These are phyloP conservation scores for Coendou prehensilis DNA, from an alignment of 2,797 vertebrate species.

Conservation along the genomic window DNA sequence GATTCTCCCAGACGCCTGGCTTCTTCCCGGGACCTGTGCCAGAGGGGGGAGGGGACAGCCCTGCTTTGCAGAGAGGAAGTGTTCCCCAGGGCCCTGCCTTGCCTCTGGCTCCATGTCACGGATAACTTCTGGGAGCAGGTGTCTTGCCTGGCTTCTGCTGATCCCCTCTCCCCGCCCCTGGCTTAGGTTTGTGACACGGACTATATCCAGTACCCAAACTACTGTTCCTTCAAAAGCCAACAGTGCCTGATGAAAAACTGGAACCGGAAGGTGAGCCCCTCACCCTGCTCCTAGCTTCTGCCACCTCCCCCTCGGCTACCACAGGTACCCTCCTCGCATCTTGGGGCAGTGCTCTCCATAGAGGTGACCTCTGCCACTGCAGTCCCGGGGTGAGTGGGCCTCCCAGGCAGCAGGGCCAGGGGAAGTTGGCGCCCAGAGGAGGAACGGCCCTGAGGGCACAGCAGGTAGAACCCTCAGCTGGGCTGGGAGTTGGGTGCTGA, in stretches of 20 bases:
- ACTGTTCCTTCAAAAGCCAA: conserved; percentile 89
- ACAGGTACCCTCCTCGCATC: background rate
- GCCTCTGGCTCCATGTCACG: background rate
- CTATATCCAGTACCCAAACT: conserved; percentile 86
- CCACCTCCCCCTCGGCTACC: too few relatives aligned
- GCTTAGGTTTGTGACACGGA: conserved; percentile 88
- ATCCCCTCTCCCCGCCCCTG: background rate
- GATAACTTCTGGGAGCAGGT: background rate
- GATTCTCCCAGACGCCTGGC: background rate
- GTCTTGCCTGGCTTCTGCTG: conserved; percentile 25
- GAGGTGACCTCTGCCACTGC: background rate
- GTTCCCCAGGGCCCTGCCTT: background rate
- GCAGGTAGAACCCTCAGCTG: background rate
- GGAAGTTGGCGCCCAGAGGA: background rate
- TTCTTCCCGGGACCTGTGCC: background rate
- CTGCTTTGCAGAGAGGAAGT: background rate
- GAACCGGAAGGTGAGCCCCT: conserved; percentile 85
- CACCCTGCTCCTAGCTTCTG: background rate
- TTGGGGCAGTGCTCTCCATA: background rate
- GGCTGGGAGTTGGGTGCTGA: background rate
- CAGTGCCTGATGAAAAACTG: conserved; percentile 86
- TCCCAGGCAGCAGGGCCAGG: background rate
- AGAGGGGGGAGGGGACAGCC: background rate
- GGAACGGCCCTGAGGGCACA: background rate
- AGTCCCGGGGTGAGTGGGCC: background rate